Evolutionary conservation across 2,113 vertebrate genomes (phyloP).

Genomic region (Abramis brama): DNA sequence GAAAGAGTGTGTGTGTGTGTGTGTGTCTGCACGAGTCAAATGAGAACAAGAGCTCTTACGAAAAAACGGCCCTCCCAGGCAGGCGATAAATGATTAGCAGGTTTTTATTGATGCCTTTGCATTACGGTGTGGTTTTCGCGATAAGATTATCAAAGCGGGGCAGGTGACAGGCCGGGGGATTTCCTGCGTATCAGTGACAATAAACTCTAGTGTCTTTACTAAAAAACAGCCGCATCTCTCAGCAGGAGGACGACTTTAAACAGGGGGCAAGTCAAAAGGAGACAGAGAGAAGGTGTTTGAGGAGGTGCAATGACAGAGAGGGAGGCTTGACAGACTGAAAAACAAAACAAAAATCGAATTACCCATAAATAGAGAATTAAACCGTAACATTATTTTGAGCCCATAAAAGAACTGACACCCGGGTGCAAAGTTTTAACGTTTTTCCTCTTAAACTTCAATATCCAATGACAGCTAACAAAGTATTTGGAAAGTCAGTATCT

Average conservation of each 20-base stretch:
- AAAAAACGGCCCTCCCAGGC: conserved; percentile 41
- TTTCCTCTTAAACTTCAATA: too few species aligned
- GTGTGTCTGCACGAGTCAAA: conserved; percentile 45
- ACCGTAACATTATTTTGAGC: background rate
- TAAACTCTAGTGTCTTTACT: background rate
- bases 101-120: conserved; percentile 30
- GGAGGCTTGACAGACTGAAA: background rate
- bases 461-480: too few species aligned
- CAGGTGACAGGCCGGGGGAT: conserved; percentile 24
- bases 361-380: background rate
- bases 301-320: background rate
- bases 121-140: background rate
- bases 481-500: too few species aligned
- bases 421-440: too few species aligned
- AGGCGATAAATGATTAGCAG: conserved; percentile 50
- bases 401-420: background rate
- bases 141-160: conserved; percentile 12
- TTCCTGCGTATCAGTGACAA: conserved; percentile 26
- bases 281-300: background rate
- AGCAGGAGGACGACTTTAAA: background rate
- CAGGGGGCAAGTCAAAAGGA: background rate
- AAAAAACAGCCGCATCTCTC: background rate
- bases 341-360: background rate
- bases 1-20: background rate
- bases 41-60: conserved; percentile 52